Base-by-base conservation (phyloP, 2,888 invertebrate genomes). In the Sialis fuliginosa region DNA sequence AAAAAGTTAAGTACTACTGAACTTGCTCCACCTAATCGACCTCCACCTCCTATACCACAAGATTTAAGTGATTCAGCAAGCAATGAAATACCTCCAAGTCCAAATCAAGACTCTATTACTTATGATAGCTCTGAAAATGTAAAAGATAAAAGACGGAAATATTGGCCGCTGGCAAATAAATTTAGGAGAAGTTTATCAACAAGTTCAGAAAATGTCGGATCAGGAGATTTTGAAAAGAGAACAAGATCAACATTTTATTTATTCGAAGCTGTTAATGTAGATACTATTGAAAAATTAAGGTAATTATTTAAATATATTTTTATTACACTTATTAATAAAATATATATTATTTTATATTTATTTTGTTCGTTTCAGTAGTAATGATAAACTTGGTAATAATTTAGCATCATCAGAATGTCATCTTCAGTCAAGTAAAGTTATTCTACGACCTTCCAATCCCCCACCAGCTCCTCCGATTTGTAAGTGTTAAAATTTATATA, bases 161-260 rank as follows among this genome's bases (percentile, higher is more conserved):
- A 72, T 53, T 70, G 72, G 53, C 71, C 73, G 1, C 72, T 79
- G 55, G 76, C 76, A 54, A 75, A 76, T 1, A 70, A 78, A 50
- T 74, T 81, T 55, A 67, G 77, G 42, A 66, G 79, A 48, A 74
- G 75, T 40, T 68, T 72, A 39, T 74, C 74, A 8, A 59, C 78
- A 51, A 71, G 72, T 2, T 65, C 71, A 12, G 72, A 73, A 50
- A 66, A 70, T 30, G 69, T 71, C 42, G 55, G 60, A 4, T 71
- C 22, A 22, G 22, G 22, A 22, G 22, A 22, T 22, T 22, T 22
- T 22, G 22, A 22, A 49, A 54, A 52, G 42, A 60, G 60, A 52
- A 56, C 77, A 1, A 75, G 77, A 52, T 81, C 82, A 44, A 81
- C 80, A 0, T 83, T 83, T 61, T 83, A 83, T 57, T 61, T 82